These are phyloP conservation scores for Troides helena DNA, from an alignment of 2,888 invertebrate genomes.

Conservation along the genomic window DNA sequence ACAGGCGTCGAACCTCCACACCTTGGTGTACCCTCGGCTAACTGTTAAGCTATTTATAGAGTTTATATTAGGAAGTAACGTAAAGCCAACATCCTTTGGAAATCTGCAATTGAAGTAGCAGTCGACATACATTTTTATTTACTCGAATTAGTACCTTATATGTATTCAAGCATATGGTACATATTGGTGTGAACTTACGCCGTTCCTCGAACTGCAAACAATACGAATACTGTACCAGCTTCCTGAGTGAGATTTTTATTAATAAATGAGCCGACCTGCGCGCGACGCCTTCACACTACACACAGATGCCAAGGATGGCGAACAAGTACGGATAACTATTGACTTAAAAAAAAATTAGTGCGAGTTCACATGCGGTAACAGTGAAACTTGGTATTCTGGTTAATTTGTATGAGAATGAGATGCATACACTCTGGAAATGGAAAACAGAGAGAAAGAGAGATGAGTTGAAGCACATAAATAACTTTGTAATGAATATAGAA, in stretches of 20 bases:
- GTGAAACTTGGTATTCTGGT: no score
- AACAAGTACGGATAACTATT: conserved; percentile 17
- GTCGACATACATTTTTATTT: neutral
- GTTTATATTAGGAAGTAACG: conserved; percentile 27
- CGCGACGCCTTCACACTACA: conserved; percentile 46
- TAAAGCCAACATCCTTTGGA: conserved; percentile 27
- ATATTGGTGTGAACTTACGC: neutral
- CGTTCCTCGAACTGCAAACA: conserved; percentile 2
- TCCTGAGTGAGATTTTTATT: conserved; percentile 65
- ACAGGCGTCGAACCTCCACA: conserved; percentile 18
- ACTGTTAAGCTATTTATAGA: conserved; percentile 25
- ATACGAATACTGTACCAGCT: conserved; percentile 35
- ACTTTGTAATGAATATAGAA: no score
- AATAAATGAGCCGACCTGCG: conserved; percentile 71
- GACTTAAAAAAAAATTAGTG: no score
- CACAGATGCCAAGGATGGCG: conserved; percentile 35
- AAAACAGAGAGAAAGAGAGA: no score
- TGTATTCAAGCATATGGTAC: neutral
- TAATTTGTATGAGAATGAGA: no score
- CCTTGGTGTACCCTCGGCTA: conserved; percentile 25
- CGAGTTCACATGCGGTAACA: no score
- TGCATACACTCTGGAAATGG: no score
- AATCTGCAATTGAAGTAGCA: conserved; percentile 13
- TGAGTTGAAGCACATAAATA: no score
- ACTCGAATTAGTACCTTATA: neutral